Evolutionary conservation across 53 echinoderm and acorn worm species (phyloP), one percentile per base, ranked within the genome.

Genomic region (Astropecten irregularis): DNA sequence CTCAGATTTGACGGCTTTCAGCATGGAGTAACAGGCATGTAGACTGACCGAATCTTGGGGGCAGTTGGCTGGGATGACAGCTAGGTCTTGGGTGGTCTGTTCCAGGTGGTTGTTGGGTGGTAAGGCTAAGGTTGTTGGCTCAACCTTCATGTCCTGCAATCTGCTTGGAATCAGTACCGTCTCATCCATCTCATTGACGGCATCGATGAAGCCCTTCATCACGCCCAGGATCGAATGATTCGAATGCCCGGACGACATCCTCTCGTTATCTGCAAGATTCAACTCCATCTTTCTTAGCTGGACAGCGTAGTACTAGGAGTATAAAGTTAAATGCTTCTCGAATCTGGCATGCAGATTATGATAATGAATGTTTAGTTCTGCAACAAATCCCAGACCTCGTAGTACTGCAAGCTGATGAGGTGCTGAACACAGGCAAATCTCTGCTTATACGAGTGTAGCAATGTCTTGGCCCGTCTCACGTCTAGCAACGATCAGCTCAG

Each of bases 151-250:
- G 87, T 97, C 97, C 72, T 89, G 74, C 22, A 97, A 81, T 1
- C 94, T 89, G 52, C 97, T 97, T 10, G 97, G 97, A 57, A 97
- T 97, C 25, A 97, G 73, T 7, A 97, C 94, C 10, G 97, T 97
- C 58, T 93, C 91, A 85, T 97, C 94, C 97, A 97, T 97, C 10
- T 97, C 97, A 58, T 97, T 94, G 1, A 97, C 97, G 61, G 97
- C 89, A 30, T 92, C 89, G 51, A 97, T 97, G 86, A 97, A 97
- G 40, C 88, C 64, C 60, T 94, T 97, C 97, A 97, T 97, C 37
- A 90, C 88, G 36, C 91, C 90, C 67, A 97, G 83, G 44, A 97
- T 91, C 14, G 97, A 97, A 35, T 85, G 95, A 66, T 76, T 85
- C 25, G 64, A 66, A 16, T 86, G 76, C 10, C 44, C 22, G 10